These are phyloP conservation scores for Lordiphosa collinella DNA, from an alignment of 1,140 invertebrate genomes.

Conservation along the genomic window DNA sequence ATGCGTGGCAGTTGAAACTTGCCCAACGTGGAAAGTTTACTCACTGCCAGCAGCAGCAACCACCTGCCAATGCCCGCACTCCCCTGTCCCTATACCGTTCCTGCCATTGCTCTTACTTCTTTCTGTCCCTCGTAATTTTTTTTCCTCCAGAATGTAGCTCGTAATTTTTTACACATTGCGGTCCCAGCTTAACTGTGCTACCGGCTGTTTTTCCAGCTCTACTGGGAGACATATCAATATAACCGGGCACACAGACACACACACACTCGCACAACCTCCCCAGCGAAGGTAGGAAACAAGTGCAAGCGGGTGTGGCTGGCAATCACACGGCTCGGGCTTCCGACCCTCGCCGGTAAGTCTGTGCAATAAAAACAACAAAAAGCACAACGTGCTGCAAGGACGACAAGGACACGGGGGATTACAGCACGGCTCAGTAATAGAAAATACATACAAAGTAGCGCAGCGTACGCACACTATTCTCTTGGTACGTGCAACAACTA, in stretches of 20 bases:
- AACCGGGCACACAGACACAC: constrained; percentile 23
- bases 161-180: constrained; percentile 78
- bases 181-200: constrained; percentile 64
- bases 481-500: constrained; percentile 9
- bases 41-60: constrained; percentile 26
- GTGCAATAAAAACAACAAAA: constrained; percentile 67
- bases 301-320: constrained; percentile 41
- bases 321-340: constrained; percentile 44
- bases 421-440: constrained; percentile 55
- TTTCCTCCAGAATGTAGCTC: constrained; percentile 45
- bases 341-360: constrained; percentile 30
- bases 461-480: constrained; percentile 1
- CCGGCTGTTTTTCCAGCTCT: constrained; percentile 62
- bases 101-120: constrained; percentile 5
- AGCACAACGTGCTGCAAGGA: constrained; percentile 46
- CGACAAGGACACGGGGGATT: constrained; percentile 45
- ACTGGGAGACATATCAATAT: constrained; percentile 78
- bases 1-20: constrained; percentile 29
- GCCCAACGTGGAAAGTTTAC: background rate
- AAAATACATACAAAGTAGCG: constrained; percentile 57
- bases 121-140: constrained; percentile 22
- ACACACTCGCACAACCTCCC: constrained; percentile 3
- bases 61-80: constrained; percentile 35
- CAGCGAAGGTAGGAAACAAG: constrained; percentile 44
- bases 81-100: background rate